phyloP scores from a whole-genome alignment of 1,140 invertebrate genomes.

The Papilio machaon region DNA sequence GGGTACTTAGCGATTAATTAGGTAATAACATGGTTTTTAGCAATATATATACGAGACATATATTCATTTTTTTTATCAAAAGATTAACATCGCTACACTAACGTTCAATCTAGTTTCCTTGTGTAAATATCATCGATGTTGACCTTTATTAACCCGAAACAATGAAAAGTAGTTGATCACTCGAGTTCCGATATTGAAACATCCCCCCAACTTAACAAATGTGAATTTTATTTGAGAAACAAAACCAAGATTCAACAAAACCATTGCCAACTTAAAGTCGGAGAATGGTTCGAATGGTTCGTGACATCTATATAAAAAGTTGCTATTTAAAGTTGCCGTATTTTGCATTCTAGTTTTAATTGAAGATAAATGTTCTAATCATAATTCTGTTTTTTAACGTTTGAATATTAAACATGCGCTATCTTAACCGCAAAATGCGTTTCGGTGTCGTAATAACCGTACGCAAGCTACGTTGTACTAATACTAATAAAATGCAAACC shows the following conservation, averaged over 20 bases:
- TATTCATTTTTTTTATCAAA: neutral
- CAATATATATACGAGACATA: too few relatives aligned
- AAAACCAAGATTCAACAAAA: neutral
- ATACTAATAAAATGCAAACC: neutral
- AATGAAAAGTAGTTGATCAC: neutral
- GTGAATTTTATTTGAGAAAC: neutral
- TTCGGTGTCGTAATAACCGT: neutral
- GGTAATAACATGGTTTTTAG: too few relatives aligned
- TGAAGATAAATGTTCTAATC: slow-evolving; percentile 1
- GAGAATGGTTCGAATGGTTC: neutral
- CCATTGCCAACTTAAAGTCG: neutral
- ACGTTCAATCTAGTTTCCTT: neutral
- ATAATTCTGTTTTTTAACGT: neutral
- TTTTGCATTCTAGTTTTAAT: neutral
- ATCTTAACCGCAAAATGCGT: neutral
- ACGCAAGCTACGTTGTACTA: neutral
- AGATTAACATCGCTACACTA: neutral
- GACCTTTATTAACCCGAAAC: neutral
- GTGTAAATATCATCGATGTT: too few relatives aligned
- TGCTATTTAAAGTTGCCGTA: neutral
- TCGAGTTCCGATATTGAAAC: neutral
- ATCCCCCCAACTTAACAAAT: neutral
- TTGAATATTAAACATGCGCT: neutral
- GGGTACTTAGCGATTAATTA: neutral
- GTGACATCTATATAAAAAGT: neutral